phyloP scores from a whole-genome alignment of 1,140 invertebrate genomes.

The Calycopis cecrops region DNA sequence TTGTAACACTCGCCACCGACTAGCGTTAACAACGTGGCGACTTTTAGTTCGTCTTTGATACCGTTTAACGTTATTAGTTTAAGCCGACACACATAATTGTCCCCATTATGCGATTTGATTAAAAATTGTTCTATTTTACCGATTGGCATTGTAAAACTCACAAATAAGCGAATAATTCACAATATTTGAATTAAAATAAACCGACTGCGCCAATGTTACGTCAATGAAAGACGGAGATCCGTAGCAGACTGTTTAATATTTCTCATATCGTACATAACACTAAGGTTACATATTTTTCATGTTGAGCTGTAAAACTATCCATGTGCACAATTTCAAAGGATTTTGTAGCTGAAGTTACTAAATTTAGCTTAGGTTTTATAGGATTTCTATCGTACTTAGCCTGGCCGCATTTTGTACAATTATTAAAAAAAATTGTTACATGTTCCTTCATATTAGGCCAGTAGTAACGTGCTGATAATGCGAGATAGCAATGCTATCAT shows the following conservation, averaged over 20 bases:
- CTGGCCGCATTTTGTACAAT: slow-evolving; percentile 24
- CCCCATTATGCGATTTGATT: slow-evolving; percentile 22
- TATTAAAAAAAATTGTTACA: slow-evolving; percentile 21
- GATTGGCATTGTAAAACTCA: slow-evolving; percentile 17
- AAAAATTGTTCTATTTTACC: too few relatives aligned
- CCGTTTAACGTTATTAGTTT: slow-evolving; percentile 28
- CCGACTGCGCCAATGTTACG: too few relatives aligned
- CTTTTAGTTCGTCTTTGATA: too few relatives aligned
- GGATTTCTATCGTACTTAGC: slow-evolving; percentile 25
- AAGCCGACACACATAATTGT: slow-evolving; percentile 27
- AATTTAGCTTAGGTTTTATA: slow-evolving; percentile 20
- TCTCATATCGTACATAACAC: too few relatives aligned
- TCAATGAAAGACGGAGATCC: too few relatives aligned
- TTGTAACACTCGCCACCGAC: too few relatives aligned
- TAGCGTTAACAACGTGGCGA: too few relatives aligned
- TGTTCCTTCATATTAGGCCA: slow-evolving; percentile 28
- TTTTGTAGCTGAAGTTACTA: slow-evolving; percentile 23
- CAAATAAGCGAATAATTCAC: too few relatives aligned
- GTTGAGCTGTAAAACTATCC: slow-evolving; percentile 17
- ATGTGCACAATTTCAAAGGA: slow-evolving; percentile 23
- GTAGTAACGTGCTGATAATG: slow-evolving; percentile 19
- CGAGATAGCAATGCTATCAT: too few relatives aligned
- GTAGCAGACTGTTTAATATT: too few relatives aligned
- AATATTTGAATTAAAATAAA: too few relatives aligned
- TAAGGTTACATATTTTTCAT: slow-evolving; percentile 19